These are phyloP conservation scores for Pedionomus torquatus DNA, from an alignment of 2,113 vertebrate species.

Conservation along the genomic window DNA sequence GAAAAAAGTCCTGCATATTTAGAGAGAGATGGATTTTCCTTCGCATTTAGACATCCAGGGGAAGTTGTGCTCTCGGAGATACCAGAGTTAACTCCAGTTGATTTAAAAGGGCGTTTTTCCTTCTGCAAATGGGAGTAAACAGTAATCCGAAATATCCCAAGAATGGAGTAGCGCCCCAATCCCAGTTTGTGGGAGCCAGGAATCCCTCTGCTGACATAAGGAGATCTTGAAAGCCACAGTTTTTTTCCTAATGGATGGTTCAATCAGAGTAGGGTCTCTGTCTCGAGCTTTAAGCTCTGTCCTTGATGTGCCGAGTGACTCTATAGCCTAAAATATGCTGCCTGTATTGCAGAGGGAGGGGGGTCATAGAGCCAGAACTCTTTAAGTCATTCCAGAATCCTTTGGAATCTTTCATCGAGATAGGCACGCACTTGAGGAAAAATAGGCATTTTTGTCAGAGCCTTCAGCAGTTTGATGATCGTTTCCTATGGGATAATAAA, in stretches of 20 bases:
- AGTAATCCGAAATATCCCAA: conserved; percentile 44
- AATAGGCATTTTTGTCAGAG: conserved; percentile 58
- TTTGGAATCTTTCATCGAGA: not conserved
- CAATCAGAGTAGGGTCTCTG: conserved; percentile 61
- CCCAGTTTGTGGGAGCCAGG: conserved; percentile 24
- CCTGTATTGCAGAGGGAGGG: not conserved
- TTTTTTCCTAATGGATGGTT: conserved; percentile 76
- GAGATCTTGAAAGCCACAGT: conserved; percentile 65
- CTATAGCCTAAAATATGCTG: conserved; percentile 26
- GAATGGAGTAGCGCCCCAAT: conserved; percentile 32
- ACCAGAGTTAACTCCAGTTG: not conserved
- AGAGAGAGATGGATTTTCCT: conserved; percentile 68
- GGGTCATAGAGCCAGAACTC: not conserved
- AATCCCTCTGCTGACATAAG: conserved; percentile 47
- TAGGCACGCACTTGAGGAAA: not conserved
- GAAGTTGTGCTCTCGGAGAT: conserved; percentile 19
- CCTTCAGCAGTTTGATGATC: not conserved
- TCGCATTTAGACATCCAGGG: not conserved
- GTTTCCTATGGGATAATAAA: not conserved
- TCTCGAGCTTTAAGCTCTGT: conserved; percentile 70
- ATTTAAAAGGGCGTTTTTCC: conserved; percentile 21
- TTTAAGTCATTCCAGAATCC: conserved; percentile 5
- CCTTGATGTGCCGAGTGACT: conserved; percentile 61
- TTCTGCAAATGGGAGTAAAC: not conserved
- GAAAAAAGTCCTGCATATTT: conserved; percentile 47